Evolutionary conservation across 2,888 invertebrate species (phyloP).

Genomic region (Poecilus cupreus): DNA sequence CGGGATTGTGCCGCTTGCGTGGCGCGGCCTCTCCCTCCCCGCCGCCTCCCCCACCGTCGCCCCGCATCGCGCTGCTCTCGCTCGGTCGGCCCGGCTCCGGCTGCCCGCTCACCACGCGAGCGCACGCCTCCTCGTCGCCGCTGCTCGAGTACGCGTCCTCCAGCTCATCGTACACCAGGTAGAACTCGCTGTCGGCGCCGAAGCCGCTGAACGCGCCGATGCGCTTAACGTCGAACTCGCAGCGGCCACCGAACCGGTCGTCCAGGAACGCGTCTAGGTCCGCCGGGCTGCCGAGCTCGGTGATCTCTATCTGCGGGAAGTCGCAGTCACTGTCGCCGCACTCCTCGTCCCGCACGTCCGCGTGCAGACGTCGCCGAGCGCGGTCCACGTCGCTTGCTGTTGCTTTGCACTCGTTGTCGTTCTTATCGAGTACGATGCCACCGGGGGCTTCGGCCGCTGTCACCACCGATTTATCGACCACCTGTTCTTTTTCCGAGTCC

Average conservation of each 20-base stretch:
- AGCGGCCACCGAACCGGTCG: slow-evolving; percentile 64
- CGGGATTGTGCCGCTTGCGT: slow-evolving; percentile 75
- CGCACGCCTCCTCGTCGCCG: slow-evolving; percentile 62
- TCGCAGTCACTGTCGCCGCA: slow-evolving; percentile 43
- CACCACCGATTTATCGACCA: slow-evolving; percentile 64
- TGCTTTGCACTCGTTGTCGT: slow-evolving; percentile 57
- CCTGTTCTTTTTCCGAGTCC: slow-evolving; percentile 63
- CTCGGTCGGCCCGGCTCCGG: slow-evolving; percentile 68
- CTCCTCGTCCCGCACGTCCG: slow-evolving; percentile 53
- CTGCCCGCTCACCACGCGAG: slow-evolving; percentile 72
- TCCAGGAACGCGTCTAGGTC: slow-evolving; percentile 62
- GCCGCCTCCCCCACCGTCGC: slow-evolving; percentile 71
- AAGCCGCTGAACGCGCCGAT: slow-evolving; percentile 65
- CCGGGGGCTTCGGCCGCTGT: not conserved
- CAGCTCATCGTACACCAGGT: slow-evolving; percentile 71
- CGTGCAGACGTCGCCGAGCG: slow-evolving; percentile 28
- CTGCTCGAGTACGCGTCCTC: slow-evolving; percentile 64
- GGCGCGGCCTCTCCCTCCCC: slow-evolving; percentile 72
- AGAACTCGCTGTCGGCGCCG: slow-evolving; percentile 65
- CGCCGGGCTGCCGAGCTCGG: slow-evolving; percentile 60
- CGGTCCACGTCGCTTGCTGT: slow-evolving; percentile 57
- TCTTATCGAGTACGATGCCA: slow-evolving; percentile 55
- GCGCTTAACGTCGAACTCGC: slow-evolving; percentile 69
- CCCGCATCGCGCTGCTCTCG: slow-evolving; percentile 73
- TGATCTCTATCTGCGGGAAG: slow-evolving; percentile 60